Evolutionary conservation across 2,797 vertebrate genomes (phyloP), one percentile per base, ranked within the genome.

Genomic region (Cyprinodon diabolis): DNA sequence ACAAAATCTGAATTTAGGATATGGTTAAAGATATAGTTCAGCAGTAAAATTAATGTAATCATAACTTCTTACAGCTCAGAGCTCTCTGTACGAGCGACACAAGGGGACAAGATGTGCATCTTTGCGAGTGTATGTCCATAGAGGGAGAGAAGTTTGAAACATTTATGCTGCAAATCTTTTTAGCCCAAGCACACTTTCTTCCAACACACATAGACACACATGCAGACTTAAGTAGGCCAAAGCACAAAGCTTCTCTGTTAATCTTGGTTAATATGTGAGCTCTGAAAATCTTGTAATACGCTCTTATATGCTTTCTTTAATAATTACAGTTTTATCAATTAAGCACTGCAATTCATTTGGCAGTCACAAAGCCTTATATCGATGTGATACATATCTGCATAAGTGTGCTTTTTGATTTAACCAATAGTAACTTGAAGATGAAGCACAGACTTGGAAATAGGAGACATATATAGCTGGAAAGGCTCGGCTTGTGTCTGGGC

Each of bases 81-180:
- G 76, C 79, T 66, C 76, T 83, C 90, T 71, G 86, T 82, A 57
- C 83, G 91, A 90, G 87, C 78, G 65, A 69, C 85, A 78, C 79
- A 80, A 81, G 67, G 74, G 83, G 70, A 94, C 91, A 74, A 84
- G 52, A 78, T 52, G 48, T 72, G 72, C 72, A 66, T 86, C 81
- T 80, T 80, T 84, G 80, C 71, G 75, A 74, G 66, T 78, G 68
- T 84, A 72, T 76, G 79, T 79, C 76, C 75, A 63, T 77, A 17
- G 68, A 52, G 73, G 54, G 71, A 45, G 78, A 78, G 81, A 79
- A 77, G 76, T 78, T 76, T 78, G 78, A 82, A 80, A 71, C 86
- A 80, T 84, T 86, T 80, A 86, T 83, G 73, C 81, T 79, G 74
- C 83, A 92, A 86, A 88, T 89, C 84, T 83, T 87, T 87, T 82